Conservation (phyloP, 2,113 vertebrate genomes). For the Hippocampus mohnikei region DNA sequence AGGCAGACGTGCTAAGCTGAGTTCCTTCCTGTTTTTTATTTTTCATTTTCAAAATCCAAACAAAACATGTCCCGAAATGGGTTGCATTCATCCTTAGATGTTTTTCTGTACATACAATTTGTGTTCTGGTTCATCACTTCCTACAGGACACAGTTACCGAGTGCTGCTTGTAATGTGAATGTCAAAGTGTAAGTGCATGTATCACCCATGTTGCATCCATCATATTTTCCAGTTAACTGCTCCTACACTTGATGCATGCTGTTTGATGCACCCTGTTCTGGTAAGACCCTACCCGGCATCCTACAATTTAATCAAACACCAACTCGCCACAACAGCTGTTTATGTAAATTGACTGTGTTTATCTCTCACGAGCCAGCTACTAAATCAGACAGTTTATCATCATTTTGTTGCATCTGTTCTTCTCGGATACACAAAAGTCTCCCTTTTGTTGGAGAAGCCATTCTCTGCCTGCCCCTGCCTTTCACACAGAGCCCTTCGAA, state of each 20-base stretch:
- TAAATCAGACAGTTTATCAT: constrained; percentile 57
- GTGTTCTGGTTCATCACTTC: constrained; percentile 23
- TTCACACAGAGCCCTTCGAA: constrained; percentile 60
- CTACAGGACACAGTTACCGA: constrained; percentile 23
- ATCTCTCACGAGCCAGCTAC: constrained; percentile 27
- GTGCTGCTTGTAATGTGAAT: constrained; percentile 41
- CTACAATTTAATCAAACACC: neutral
- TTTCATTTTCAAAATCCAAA: neutral
- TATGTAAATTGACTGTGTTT: constrained; percentile 13
- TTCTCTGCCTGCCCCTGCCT: constrained; percentile 21
- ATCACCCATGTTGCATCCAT: constrained; percentile 77
- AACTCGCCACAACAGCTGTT: neutral
- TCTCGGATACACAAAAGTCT: constrained; percentile 48
- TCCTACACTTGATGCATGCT: constrained; percentile 93
- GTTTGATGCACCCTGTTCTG: constrained; percentile 84
- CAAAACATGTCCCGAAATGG: neutral
- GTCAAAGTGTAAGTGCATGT: constrained; percentile 54
- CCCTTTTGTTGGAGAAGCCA: constrained; percentile 48
- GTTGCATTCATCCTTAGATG: neutral
- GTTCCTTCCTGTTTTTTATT: neutral
- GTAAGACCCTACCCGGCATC: constrained; percentile 76
- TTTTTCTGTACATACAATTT: neutral
- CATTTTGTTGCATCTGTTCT: constrained; percentile 48
- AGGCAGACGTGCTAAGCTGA: too few species aligned
- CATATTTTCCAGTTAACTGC: constrained; percentile 97